Conservation (phyloP, 2,888 invertebrate species). For the Noctua janthe region DNA sequence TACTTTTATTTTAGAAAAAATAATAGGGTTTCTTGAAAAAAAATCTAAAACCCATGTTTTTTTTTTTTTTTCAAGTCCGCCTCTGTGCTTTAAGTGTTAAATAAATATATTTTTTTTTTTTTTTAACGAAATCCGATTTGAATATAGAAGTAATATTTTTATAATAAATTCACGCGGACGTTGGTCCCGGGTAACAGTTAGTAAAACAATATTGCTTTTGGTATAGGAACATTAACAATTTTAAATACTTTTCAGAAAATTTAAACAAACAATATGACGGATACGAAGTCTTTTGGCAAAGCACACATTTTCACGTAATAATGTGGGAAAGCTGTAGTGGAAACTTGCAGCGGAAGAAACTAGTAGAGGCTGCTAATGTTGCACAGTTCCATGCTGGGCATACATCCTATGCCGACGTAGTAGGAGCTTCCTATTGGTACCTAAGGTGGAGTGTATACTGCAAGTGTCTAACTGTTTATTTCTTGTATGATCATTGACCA, state of each 20-base stretch:
- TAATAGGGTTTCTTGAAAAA: too few species aligned
- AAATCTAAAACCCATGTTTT: too few species aligned
- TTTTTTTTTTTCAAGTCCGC: too few species aligned
- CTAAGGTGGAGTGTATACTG: constrained; percentile 22
- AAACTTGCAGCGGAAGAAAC: constrained; percentile 57
- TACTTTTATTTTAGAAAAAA: too few species aligned
- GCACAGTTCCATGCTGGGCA: constrained; percentile 43
- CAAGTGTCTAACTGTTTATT: neutral
- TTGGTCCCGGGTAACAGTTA: too few species aligned
- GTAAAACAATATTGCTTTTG: neutral
- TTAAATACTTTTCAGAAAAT: neutral
- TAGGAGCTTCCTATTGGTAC: constrained; percentile 65
- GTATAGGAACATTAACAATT: neutral
- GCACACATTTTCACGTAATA: constrained; percentile 40
- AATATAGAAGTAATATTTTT: too few species aligned
- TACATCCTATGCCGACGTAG: constrained; percentile 58
- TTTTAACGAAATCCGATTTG: too few species aligned
- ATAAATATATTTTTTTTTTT: too few species aligned
- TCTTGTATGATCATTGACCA: neutral
- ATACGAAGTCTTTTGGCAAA: constrained; percentile 25
- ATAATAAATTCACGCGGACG: too few species aligned
- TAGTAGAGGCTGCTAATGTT: constrained; percentile 55
- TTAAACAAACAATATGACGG: neutral
- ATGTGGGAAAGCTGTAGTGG: constrained; percentile 56
- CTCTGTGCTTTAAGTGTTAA: too few species aligned